Evolutionary conservation across 2,113 vertebrate species (phyloP), one percentile per base, ranked within the genome.

Genomic region (Vanacampus margaritifer): DNA sequence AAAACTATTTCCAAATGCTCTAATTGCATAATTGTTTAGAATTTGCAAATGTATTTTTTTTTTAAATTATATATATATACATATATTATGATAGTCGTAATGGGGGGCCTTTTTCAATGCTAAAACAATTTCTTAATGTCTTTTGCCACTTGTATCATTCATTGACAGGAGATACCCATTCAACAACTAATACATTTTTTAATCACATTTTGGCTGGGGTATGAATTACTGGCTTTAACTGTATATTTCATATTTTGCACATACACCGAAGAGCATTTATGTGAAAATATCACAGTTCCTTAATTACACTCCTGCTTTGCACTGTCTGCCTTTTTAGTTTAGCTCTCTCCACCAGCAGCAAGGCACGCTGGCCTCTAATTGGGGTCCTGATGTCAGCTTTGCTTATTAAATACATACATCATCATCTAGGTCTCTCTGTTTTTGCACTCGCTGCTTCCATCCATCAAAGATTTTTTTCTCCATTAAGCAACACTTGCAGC

Each of bases 301-400:
- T 85, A 78, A 83, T 86, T 80, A 78, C 71, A 73, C 58, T 76
- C 58, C 57, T 0, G 43, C 69, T 35, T 58, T 21, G 5, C 53
- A 26, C 13, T 35, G 26, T 57, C 41, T 60, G 67, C 61, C 6
- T 2, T 26, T 69, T 73, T 67, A 12, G 72, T 81, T 76, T 54
- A 65, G 48, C 69, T 37, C 23, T 53, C 32, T 10, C 17, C 9
- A 46, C 26, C 48, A 65, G 66, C 62, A 50, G 37, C 48, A 23
- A 69, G 69, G 28, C 73, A 37, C 63, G 14, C 69, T 58, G 68
- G 83, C 68, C 77, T 75, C 74, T 89, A 86, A 89, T 86, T 86
- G 80, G 75, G 74, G 67, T 84, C 71, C 67, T 83, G 77, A 82
- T 88, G 83, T 84, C 84, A 72, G 82, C 65, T 77, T 79, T 76